phyloP scores from a whole-genome alignment of 2,888 invertebrate genomes.

The Frankliniella intonsa region DNA sequence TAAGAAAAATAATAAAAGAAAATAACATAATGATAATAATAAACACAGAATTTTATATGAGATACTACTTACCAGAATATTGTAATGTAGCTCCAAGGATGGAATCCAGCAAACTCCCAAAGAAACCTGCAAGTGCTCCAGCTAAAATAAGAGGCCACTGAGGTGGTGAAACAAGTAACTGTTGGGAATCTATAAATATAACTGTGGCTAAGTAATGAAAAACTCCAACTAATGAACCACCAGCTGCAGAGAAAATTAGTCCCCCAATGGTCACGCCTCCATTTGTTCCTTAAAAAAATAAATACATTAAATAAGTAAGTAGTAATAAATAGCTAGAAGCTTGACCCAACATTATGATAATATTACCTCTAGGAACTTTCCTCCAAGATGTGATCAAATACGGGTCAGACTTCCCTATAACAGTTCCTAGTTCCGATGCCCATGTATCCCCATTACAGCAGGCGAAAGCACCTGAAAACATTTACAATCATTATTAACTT shows the following conservation, averaged over 20 bases:
- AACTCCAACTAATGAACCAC: conserved; percentile 66
- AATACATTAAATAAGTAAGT: conserved; percentile 13
- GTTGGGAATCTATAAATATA: conserved; percentile 57
- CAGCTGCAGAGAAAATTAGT: conserved; percentile 55
- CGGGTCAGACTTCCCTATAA: conserved; percentile 63
- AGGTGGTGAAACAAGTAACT: conserved; percentile 57
- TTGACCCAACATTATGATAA: not conserved
- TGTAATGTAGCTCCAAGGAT: conserved; percentile 79
- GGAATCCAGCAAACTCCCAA: conserved; percentile 80
- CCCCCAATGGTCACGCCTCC: conserved; percentile 69
- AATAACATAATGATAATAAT: conserved; percentile 24
- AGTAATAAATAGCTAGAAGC: not conserved
- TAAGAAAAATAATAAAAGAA: too few species aligned
- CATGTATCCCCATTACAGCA: conserved; percentile 86
- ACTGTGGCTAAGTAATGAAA: conserved; percentile 64
- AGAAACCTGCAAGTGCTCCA: conserved; percentile 67
- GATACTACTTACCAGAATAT: conserved; percentile 63
- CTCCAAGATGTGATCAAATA: conserved; percentile 67
- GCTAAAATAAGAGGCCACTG: conserved; percentile 75
- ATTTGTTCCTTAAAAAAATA: conserved; percentile 65
- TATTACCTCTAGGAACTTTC: conserved; percentile 65
- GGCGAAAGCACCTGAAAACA: conserved; percentile 59
- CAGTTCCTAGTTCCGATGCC: conserved; percentile 84
- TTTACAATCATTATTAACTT: conserved; percentile 28
- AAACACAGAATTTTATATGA: not conserved